Evolutionary conservation across 2,113 vertebrate species (phyloP).

Genomic region (Xiphias gladius): DNA sequence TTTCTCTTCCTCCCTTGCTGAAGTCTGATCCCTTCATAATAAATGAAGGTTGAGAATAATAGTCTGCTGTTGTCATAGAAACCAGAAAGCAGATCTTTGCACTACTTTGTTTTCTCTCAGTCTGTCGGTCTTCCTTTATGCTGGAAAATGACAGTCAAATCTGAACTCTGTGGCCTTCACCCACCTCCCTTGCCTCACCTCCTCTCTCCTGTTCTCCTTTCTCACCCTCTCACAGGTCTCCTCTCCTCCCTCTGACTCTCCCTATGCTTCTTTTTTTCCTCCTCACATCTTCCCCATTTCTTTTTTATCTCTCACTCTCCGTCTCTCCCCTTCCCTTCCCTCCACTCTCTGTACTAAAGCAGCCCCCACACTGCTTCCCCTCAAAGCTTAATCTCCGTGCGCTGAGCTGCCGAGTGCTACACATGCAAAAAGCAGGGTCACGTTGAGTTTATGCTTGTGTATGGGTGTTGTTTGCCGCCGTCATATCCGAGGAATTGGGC

Average conservation of each 20-base stretch:
- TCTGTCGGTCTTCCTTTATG: slow-evolving; percentile 28
- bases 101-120: slow-evolving; percentile 38
- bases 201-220: neutral
- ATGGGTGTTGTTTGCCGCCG: slow-evolving; percentile 41
- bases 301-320: slow-evolving; percentile 12
- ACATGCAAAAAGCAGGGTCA: slow-evolving; percentile 73
- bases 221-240: slow-evolving; percentile 20
- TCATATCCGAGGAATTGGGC: slow-evolving; percentile 41
- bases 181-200: neutral
- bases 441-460: slow-evolving; percentile 70
- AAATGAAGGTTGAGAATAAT: slow-evolving; percentile 71
- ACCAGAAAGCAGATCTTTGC: slow-evolving; percentile 70
- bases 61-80: slow-evolving; percentile 77
- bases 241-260: neutral
- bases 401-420: slow-evolving; percentile 69
- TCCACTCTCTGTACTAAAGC: slow-evolving; percentile 3
- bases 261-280: slow-evolving; percentile 15
- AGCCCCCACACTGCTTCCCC: slow-evolving; percentile 45
- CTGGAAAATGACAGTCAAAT: slow-evolving; percentile 61
- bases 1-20: neutral
- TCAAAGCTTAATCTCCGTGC: slow-evolving; percentile 68
- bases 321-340: slow-evolving; percentile 7
- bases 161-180: slow-evolving; percentile 40
- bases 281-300: slow-evolving; percentile 26
- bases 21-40: slow-evolving; percentile 64